Conservation (phyloP, 2,113 vertebrate species). For the Dipodomys spectabilis region DNA sequence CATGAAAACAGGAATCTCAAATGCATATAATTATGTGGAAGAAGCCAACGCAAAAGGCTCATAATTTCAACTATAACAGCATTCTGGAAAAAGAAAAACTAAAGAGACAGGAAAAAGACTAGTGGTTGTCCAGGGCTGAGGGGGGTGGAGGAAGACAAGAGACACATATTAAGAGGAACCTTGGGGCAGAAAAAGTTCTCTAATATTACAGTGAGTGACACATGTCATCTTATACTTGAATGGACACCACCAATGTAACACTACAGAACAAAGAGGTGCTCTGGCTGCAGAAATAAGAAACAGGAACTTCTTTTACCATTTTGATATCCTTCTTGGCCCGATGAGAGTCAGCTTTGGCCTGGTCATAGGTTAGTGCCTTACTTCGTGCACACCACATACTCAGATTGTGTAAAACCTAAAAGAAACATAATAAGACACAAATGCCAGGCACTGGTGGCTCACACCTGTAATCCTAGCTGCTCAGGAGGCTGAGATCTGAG, state of each 20-base stretch:
- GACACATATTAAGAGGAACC: neutral
- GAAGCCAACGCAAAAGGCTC: conserved; percentile 15
- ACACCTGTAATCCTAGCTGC: no score
- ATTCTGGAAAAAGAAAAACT: conserved; percentile 18
- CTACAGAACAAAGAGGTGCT: neutral
- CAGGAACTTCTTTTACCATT: conserved; percentile 85
- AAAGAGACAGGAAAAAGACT: neutral
- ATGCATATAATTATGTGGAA: neutral
- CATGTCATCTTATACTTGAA: neutral
- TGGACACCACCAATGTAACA: neutral
- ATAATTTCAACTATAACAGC: neutral
- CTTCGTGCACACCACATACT: conserved; percentile 96
- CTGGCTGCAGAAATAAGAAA: neutral
- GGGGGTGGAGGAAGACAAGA: neutral
- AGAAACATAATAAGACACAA: conserved; percentile 51
- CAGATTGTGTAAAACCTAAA: conserved; percentile 96
- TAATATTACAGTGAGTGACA: neutral
- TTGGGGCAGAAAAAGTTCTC: neutral
- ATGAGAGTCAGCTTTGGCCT: conserved; percentile 92
- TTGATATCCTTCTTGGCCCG: conserved; percentile 96
- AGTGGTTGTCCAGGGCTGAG: neutral
- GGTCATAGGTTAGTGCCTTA: conserved; percentile 94
- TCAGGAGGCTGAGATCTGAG: no score
- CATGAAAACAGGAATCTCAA: neutral
- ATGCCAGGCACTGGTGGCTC: no score